phyloP scores from a whole-genome alignment of 2,888 invertebrate species.

The Eristalis intricaria region DNA sequence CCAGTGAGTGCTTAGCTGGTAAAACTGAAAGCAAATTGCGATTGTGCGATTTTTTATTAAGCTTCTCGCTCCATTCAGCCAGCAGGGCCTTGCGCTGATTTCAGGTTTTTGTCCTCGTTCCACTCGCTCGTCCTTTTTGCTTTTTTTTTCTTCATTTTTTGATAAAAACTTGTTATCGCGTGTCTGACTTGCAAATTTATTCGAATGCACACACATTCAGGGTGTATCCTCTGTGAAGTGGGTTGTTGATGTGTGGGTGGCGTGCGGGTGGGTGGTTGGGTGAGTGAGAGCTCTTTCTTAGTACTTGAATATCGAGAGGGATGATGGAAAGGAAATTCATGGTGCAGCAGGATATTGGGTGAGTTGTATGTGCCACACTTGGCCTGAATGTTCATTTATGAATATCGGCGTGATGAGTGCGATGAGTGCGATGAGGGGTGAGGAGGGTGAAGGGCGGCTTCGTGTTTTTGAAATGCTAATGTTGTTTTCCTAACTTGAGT shows the following conservation, averaged over 20 bases:
- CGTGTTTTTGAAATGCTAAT: slow-evolving; percentile 59
- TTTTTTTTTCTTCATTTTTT: neutral
- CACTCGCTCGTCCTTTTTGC: neutral
- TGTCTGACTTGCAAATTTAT: slow-evolving; percentile 62
- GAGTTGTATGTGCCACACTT: slow-evolving; percentile 7
- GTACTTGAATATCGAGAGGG: neutral
- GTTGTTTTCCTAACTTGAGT: slow-evolving; percentile 4
- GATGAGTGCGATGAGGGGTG: neutral
- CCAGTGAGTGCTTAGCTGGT: neutral
- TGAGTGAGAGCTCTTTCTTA: neutral
- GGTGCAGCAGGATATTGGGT: slow-evolving; percentile 1
- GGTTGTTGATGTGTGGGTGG: neutral
- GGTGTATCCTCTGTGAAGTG: neutral
- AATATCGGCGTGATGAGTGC: neutral
- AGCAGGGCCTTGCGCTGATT: slow-evolving; percentile 45
- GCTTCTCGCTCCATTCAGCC: slow-evolving; percentile 14
- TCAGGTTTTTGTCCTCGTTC: slow-evolving; percentile 10
- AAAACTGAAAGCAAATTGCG: slow-evolving; percentile 40
- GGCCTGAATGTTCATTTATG: slow-evolving; percentile 50
- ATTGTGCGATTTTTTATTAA: slow-evolving; percentile 44
- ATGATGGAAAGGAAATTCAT: neutral
- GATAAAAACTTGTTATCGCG: slow-evolving; percentile 36
- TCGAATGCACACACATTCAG: neutral
- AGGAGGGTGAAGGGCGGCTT: neutral
- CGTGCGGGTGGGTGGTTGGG: neutral